These are phyloP conservation scores for Andrena hattorfiana DNA, from an alignment of 2,888 invertebrate species.

Conservation along the genomic window DNA sequence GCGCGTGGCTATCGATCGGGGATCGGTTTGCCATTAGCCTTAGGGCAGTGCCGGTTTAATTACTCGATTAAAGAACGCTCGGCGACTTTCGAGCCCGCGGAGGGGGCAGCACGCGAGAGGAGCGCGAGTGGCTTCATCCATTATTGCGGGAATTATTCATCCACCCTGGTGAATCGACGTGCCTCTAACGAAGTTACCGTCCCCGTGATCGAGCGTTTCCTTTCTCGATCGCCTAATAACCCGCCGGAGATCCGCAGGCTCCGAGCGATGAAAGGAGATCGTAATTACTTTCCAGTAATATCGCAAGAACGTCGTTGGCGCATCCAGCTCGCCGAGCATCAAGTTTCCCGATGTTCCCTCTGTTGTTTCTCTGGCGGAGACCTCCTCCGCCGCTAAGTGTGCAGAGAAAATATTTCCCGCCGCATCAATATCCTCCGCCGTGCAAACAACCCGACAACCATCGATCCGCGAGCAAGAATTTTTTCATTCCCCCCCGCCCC, in stretches of 20 bases:
- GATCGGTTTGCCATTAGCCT: conserved; percentile 42
- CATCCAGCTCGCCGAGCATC: neutral
- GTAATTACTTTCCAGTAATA: conserved; percentile 29
- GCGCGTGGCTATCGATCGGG: conserved; percentile 44
- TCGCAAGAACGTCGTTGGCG: neutral
- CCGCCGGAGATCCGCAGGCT: neutral
- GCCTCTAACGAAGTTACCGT: conserved; percentile 40
- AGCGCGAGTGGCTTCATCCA: neutral
- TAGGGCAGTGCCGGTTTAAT: conserved; percentile 1
- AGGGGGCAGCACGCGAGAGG: neutral
- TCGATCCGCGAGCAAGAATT: neutral
- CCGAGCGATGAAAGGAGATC: neutral
- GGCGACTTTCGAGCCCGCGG: neutral
- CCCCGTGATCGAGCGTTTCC: conserved; percentile 20
- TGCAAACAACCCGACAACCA: no score
- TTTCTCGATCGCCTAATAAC: conserved; percentile 20
- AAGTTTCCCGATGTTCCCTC: neutral
- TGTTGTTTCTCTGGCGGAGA: neutral
- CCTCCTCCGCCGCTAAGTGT: neutral
- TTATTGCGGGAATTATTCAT: conserved; percentile 29
- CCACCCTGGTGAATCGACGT: neutral
- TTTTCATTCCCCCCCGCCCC: neutral
- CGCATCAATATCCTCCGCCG: no score
- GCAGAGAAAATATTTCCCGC: neutral
- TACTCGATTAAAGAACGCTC: conserved; percentile 10